Percentiles rank a stretch among this genome's conserved stretches.
Evolutionary conservation across 2,888 invertebrate species (phyloP).

Genomic region (Strigamia crassipes): DNA sequence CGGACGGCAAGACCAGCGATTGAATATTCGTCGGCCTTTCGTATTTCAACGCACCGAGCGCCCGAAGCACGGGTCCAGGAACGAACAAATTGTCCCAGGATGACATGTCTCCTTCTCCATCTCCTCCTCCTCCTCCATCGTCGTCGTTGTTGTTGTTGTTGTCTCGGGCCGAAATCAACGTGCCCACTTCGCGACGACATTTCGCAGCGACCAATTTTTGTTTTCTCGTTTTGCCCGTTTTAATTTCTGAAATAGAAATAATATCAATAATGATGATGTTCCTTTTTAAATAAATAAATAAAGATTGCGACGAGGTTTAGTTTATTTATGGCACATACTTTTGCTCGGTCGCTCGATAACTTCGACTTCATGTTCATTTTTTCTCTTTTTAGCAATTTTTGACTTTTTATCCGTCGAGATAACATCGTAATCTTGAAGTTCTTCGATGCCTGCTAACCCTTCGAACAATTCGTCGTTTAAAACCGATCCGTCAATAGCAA

Average conservation of each 20-base stretch:
- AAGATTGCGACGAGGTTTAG: too few species aligned
- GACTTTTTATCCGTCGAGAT: constrained; percentile 59
- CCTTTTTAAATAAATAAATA: too few species aligned
- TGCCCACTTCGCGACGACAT: too few species aligned
- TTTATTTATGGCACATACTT: too few species aligned
- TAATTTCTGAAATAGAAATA: neutral
- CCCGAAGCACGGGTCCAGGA: constrained; percentile 70
- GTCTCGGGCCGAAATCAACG: too few species aligned
- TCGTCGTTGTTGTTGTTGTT: constrained; percentile 41
- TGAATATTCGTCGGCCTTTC: constrained; percentile 88
- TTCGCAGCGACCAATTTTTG: neutral
- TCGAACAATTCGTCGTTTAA: constrained; percentile 61
- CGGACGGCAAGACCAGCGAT: constrained; percentile 75
- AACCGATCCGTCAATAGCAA: too few species aligned
- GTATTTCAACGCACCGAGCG: constrained; percentile 77
- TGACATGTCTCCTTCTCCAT: constrained; percentile 52
- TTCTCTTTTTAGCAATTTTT: neutral
- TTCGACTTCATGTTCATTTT: constrained; percentile 43
- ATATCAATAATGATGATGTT: neutral
- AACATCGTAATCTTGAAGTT: constrained; percentile 72
- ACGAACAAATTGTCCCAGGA: constrained; percentile 64
- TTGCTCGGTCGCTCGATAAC: neutral
- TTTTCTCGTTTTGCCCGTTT: neutral
- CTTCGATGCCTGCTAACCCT: constrained; percentile 77
- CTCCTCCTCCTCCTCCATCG: too few species aligned